A percentile compares a stretch with the other conserved stretches of the same genome.
These are phyloP conservation scores for Armadillidium nasatum DNA, from an alignment of 1,140 invertebrate genomes.

Conservation along the genomic window DNA sequence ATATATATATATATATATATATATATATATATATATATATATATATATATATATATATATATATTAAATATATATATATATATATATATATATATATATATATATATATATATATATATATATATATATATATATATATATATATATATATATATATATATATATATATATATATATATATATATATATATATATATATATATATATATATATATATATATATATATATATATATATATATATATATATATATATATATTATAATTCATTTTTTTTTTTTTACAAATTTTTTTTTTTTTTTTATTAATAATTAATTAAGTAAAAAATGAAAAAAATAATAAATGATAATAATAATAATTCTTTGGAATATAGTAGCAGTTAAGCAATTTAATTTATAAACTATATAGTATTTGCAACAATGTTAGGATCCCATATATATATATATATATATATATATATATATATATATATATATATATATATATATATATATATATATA, in stretches of 20 bases:
- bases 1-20: conserved; percentile 20
- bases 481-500: too few species aligned
- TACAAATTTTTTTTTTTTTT: too few species aligned
- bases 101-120: conserved; percentile 17
- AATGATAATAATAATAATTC: too few species aligned
- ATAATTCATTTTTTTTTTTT: too few species aligned
- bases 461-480: too few species aligned
- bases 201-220: conserved; percentile 24
- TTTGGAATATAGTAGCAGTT: too few species aligned
- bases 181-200: conserved; percentile 29
- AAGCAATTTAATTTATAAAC: too few species aligned
- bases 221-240: conserved; percentile 12
- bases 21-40: conserved; percentile 20
- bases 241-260: background rate
- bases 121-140: conserved; percentile 1
- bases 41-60: conserved; percentile 8
- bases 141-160: background rate
- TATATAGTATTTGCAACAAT: too few species aligned
- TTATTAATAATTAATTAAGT: too few species aligned
- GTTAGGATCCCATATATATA: too few species aligned
- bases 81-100: conserved; percentile 18
- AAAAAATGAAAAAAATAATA: too few species aligned
- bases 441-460: too few species aligned
- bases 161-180: conserved; percentile 20
- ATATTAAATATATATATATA: background rate